Evolutionary conservation across 2,888 invertebrate species (phyloP), one percentile per base, ranked within the genome.

Genomic region (Loripinus fragilis): DNA sequence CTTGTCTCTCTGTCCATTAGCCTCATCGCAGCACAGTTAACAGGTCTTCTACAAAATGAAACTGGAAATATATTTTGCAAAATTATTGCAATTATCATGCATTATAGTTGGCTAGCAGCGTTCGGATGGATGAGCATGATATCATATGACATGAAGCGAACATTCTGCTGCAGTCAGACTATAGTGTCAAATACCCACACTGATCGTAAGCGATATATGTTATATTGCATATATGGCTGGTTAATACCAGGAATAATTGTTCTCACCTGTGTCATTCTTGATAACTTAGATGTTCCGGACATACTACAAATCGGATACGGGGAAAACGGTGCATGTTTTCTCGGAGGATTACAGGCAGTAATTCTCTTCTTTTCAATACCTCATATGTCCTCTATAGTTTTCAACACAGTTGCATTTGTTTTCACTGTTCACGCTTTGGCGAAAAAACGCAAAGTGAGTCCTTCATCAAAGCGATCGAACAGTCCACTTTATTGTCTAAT

Each of bases 61-160:
- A 5, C 8, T 7, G 25, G 28, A 12, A 17, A 41, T 41, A 25
- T 20, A 28, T 42, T 25, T 1, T 67, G 67, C 28, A 41, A 67
- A 28, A 25, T 25, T 28, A 25, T 67, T 3, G 67, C 67, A 17
- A 28, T 67, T 2, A 25, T 67, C 10, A 41, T 67, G 41, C 67
- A 67, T n/a, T 67, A 41, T 25, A 23, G 25, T 41, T 45, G 41
- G 45, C 45, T 67, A 5, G 41, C 67, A 41, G 67, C 67, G 1
- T 67, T 67, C 28, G 67, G 42, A 10, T 67, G 67, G 67, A 67
- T 67, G 67, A 67, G 67, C 42, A 67, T 67, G 67, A 67, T 67
- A 20, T 67, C 67, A 33, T 67, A 41, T n/a, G 67, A 67, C 42
- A 38, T 67, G 67, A 7, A 35, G 2, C 67, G 67, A 5, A 67